Evolutionary conservation across 1,140 invertebrate genomes (phyloP).

Genomic region (Caenorhabditis briggsae): DNA sequence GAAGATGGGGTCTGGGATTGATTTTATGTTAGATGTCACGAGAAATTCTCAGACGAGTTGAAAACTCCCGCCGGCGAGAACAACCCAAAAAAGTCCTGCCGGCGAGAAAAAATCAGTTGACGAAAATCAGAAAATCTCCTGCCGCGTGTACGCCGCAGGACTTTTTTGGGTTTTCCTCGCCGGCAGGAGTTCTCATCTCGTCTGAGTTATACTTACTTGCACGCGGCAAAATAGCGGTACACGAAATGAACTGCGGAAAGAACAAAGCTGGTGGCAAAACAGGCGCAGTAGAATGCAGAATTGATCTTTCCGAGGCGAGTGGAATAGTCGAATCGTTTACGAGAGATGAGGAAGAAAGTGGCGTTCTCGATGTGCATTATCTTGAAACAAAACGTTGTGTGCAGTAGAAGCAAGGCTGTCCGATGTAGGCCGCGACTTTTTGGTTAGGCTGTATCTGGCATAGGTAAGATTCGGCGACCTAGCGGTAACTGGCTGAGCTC

Average conservation of each 20-base stretch:
- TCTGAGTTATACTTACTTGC: conserved; percentile 1
- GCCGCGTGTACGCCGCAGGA: too few relatives aligned
- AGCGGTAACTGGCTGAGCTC: too few relatives aligned
- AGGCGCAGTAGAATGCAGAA: conserved; percentile 27
- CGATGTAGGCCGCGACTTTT: too few relatives aligned
- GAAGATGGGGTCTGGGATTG: conserved; percentile 11
- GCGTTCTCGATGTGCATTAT: conserved; percentile 49
- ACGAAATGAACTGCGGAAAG: conserved; percentile 12
- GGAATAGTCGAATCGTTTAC: conserved; percentile 27
- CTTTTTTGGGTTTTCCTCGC: too few relatives aligned
- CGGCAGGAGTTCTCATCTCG: background rate
- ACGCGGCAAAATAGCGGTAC: conserved; percentile 20
- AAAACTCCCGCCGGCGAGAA: too few relatives aligned
- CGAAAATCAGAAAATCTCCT: too few relatives aligned
- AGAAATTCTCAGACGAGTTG: background rate
- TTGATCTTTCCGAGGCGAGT: conserved; percentile 32
- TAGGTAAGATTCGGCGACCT: too few relatives aligned
- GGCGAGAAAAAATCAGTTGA: too few relatives aligned
- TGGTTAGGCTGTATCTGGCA: too few relatives aligned
- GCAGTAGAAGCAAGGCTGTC: too few relatives aligned
- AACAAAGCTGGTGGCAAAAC: conserved; percentile 22
- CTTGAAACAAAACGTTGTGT: background rate
- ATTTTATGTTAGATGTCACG: background rate
- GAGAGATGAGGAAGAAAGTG: conserved; percentile 24
- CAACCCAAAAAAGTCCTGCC: too few relatives aligned